phyloP scores from a whole-genome alignment of 2,113 vertebrate genomes.

The Labrus mixtus region DNA sequence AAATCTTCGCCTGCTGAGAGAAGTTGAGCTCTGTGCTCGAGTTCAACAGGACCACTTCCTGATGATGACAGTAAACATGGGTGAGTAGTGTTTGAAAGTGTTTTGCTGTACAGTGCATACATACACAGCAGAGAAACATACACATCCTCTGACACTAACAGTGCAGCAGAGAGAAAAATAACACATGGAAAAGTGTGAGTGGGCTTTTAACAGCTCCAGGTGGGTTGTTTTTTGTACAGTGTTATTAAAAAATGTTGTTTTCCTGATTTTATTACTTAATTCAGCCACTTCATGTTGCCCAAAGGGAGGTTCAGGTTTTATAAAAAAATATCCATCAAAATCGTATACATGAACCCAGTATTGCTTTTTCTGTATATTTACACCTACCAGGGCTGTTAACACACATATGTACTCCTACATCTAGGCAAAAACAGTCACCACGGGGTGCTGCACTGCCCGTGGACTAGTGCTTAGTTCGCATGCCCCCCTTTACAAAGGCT shows the following conservation, averaged over 20 bases:
- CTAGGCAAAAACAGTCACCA: constrained; percentile 24
- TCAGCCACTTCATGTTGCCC: not conserved
- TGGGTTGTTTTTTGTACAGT: constrained; percentile 25
- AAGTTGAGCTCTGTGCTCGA: constrained; percentile 81
- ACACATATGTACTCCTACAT: constrained; percentile 19
- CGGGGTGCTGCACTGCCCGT: no score
- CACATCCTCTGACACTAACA: constrained; percentile 68
- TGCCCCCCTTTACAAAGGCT: no score
- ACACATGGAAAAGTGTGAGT: constrained; percentile 21
- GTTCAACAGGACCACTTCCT: constrained; percentile 83
- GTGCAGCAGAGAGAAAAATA: constrained; percentile 28
- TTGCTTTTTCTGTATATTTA: constrained; percentile 37
- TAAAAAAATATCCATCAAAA: not conserved
- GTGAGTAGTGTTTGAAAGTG: constrained; percentile 69
- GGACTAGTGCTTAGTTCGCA: no score
- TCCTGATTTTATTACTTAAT: constrained; percentile 2
- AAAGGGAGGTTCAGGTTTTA: not conserved
- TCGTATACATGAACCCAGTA: not conserved
- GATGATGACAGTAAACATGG: constrained; percentile 90
- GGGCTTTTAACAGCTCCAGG: constrained; percentile 50
- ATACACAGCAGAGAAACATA: constrained; percentile 15
- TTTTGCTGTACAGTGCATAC: not conserved
- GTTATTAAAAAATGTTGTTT: constrained; percentile 20
- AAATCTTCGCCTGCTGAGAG: constrained; percentile 69
- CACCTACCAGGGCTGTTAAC: constrained; percentile 17